Percentiles rank a stretch among this genome's conserved stretches.
Conservation (phyloP, 1,140 invertebrate species). For the Drosophila repletoides region DNA sequence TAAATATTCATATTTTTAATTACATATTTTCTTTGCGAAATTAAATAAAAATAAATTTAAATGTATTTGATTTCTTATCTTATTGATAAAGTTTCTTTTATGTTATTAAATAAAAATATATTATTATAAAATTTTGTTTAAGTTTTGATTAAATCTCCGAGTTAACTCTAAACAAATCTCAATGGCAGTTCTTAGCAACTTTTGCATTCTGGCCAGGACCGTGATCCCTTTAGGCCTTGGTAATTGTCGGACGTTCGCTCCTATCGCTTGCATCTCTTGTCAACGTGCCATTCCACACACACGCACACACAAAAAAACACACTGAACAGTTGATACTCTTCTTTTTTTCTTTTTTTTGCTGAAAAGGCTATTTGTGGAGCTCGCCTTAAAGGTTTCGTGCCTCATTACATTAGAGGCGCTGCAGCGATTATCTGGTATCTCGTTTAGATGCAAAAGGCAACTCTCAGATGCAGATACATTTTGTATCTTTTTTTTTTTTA, state of each 20-base stretch:
- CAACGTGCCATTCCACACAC: conserved; percentile 15
- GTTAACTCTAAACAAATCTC: no score
- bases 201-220: no score
- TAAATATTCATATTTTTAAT: no score
- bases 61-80: no score
- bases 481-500: neutral
- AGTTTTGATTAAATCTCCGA: neutral
- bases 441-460: conserved; percentile 23
- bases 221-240: neutral
- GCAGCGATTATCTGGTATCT: conserved; percentile 31
- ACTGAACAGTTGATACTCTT: conserved; percentile 4
- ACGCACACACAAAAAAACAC: conserved; percentile 1
- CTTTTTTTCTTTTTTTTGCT: no score
- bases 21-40: no score
- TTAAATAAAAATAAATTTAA: no score
- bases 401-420: conserved; percentile 39
- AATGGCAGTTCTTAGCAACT: no score
- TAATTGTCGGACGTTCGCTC: neutral
- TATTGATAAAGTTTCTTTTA: no score
- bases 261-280: conserved; percentile 32
- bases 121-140: no score
- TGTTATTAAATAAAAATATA: no score
- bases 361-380: conserved; percentile 4
- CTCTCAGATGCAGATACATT: conserved; percentile 20
- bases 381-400: conserved; percentile 30